Conservation (phyloP, 2,797 vertebrate genomes). For the Poeciliopsis gracilis region DNA sequence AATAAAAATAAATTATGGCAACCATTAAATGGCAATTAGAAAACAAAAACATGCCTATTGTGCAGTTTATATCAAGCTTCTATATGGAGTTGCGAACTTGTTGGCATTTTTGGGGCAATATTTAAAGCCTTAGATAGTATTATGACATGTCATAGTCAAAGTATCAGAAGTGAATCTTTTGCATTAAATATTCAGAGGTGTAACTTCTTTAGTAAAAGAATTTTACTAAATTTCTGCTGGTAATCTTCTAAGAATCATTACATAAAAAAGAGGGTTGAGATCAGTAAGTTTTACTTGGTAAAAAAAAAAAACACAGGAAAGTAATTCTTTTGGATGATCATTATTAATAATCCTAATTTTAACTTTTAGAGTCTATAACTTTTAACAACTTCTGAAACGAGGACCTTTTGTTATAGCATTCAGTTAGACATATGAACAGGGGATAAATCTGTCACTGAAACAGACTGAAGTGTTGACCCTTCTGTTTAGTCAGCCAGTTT, state of each 20-base stretch:
- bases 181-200: background rate
- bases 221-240: background rate
- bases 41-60: background rate
- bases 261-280: background rate
- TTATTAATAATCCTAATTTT: background rate
- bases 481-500: conserved; percentile 38
- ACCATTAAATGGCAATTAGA: background rate
- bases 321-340: background rate
- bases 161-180: background rate
- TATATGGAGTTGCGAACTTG: background rate
- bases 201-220: too few relatives aligned
- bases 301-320: background rate
- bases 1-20: background rate
- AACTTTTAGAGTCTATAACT: background rate
- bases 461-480: conserved; percentile 50
- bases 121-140: background rate
- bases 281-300: background rate
- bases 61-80: background rate
- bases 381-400: conserved; percentile 28
- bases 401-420: conserved; percentile 49
- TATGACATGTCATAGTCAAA: background rate
- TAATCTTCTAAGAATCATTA: background rate
- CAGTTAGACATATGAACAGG: conserved; percentile 66
- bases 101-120: background rate
- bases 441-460: conserved; percentile 56